phyloP scores from a whole-genome alignment of 2,888 invertebrate species.

The Callimorpha dominula region DNA sequence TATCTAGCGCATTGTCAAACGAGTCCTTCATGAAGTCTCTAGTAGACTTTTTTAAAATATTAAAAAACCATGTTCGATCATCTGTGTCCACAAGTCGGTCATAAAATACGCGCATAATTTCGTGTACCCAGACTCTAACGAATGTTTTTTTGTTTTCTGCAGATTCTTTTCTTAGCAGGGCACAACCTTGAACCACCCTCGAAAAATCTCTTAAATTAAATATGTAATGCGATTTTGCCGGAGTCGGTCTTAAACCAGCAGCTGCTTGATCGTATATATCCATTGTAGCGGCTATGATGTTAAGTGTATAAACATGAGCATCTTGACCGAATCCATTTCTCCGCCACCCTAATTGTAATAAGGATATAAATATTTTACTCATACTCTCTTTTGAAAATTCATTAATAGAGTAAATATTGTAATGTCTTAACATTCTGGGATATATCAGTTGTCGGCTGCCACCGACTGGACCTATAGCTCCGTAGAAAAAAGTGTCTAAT shows the following conservation, averaged over 20 bases:
- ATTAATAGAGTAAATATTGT: slow-evolving; percentile 94
- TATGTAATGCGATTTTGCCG: slow-evolving; percentile 94
- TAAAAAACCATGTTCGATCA: slow-evolving; percentile 92
- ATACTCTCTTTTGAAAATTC: slow-evolving; percentile 95
- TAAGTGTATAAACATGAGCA: slow-evolving; percentile 88
- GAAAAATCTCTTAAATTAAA: slow-evolving; percentile 95
- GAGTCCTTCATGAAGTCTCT: slow-evolving; percentile 92
- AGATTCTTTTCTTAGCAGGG: slow-evolving; percentile 93
- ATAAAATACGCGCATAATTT: slow-evolving; percentile 93
- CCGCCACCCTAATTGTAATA: slow-evolving; percentile 91
- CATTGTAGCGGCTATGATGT: slow-evolving; percentile 93
- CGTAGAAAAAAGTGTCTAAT: slow-evolving; percentile 92
- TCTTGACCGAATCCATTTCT: slow-evolving; percentile 94
- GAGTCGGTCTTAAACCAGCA: slow-evolving; percentile 91
- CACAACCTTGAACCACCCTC: slow-evolving; percentile 93
- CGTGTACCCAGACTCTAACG: slow-evolving; percentile 93
- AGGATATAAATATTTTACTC: slow-evolving; percentile 93
- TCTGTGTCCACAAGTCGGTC: slow-evolving; percentile 91
- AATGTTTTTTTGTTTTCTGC: slow-evolving; percentile 91
- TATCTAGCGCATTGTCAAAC: slow-evolving; percentile 92
- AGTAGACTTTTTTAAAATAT: slow-evolving; percentile 88
- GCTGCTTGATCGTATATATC: slow-evolving; percentile 92
- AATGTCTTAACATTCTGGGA: slow-evolving; percentile 94
- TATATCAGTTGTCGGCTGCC: slow-evolving; percentile 96
- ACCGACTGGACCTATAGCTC: slow-evolving; percentile 97